Percentiles rank a stretch among this genome's conserved stretches.
These are phyloP conservation scores for Metopolophium dirhodum DNA, from an alignment of 1,140 invertebrate species.

Conservation along the genomic window DNA sequence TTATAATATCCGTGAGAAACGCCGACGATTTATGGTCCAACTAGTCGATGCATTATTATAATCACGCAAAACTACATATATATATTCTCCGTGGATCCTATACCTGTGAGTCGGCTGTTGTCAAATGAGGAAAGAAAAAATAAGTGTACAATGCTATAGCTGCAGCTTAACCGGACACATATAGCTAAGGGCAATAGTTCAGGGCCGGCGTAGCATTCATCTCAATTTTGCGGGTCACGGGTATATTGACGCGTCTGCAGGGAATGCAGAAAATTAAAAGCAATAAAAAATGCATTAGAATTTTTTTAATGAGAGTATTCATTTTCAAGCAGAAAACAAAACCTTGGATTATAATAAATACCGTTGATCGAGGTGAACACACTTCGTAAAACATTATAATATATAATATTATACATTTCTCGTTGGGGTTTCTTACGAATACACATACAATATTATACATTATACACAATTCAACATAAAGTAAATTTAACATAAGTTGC, in stretches of 20 bases:
- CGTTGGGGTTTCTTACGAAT: background rate
- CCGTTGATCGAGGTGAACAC: background rate
- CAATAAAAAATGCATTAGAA: constrained; percentile 16
- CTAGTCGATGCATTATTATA: background rate
- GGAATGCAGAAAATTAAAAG: constrained; percentile 6
- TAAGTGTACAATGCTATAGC: background rate
- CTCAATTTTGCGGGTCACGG: constrained; percentile 29
- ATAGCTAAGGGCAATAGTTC: constrained; percentile 51
- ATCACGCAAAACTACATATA: background rate
- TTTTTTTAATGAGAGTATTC: background rate
- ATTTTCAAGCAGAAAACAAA: background rate
- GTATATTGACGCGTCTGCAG: constrained; percentile 10
- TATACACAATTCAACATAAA: too few relatives aligned
- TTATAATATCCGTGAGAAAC: constrained; percentile 12
- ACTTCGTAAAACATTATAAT: background rate
- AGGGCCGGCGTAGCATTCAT: constrained; percentile 16
- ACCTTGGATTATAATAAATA: constrained; percentile 27
- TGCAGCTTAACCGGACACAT: constrained; percentile 4
- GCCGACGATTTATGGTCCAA: background rate
- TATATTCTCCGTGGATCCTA: background rate
- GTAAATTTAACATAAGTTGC: too few relatives aligned
- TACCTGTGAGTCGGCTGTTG: background rate
- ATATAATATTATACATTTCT: background rate
- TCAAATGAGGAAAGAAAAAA: constrained; percentile 30
- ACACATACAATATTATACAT: background rate